Base-by-base conservation (phyloP, 2,797 vertebrate species). In the Channallabes apus region DNA sequence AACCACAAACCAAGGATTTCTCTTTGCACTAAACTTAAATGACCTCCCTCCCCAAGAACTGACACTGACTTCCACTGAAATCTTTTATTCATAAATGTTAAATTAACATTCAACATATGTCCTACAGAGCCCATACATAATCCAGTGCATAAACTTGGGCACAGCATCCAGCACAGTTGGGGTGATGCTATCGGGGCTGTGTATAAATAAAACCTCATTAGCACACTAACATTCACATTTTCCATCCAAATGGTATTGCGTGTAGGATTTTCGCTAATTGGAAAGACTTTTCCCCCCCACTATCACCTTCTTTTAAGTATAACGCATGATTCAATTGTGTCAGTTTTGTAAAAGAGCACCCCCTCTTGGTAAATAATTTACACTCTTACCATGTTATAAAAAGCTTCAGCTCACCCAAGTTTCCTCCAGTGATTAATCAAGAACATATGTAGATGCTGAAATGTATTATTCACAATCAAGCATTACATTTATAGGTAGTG, bases 301-400 rank as follows among this genome's bases (percentile, higher is more conserved):
- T 5, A 12, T 76, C 29, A 59, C 32, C 29, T 77, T 24, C 18
- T 59, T 56, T 15, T 12, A 11, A 59, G 18, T 6, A 35, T 35
- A 22, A 59, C 9, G 2, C 54, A 22, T 32, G 27, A 76, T 32
- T 20, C 7, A 32, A 58, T 56, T 3, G 56, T 59, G 54, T 35
- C 51, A 12, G 54, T 22, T 77, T 35, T 59, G 29, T 56, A 22
- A 77, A 77, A 77, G 27, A 77, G 54, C 75, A 56, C 73, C 54
- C 54, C 75, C 54, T 77, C 56, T 77, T 77, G 75, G 54, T 35
- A 56, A 77, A 59, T 59, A 5, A 59, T 77, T 59, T 59, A 77
- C 29, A 77, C 11, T 35, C 35, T 77, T 3, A 1, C 9, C 27
- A 14, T 24, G 56, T 35, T 54, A 77, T 35, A 22, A 59, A 0